Evolutionary conservation across 2,888 invertebrate genomes (phyloP), one percentile per base, ranked within the genome.

Genomic region (Chelonus formosanus): DNA sequence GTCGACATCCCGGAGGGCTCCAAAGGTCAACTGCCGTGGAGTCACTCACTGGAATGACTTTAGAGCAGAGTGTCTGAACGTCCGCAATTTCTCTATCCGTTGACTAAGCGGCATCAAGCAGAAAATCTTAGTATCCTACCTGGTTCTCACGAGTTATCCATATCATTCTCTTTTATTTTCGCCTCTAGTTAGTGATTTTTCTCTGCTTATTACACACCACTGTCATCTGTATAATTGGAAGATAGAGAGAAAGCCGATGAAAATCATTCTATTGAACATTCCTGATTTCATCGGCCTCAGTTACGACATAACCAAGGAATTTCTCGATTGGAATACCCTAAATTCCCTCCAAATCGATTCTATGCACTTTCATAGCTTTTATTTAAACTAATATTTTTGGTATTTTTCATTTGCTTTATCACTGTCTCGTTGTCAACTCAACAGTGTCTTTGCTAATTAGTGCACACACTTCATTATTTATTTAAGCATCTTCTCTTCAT

Each of bases 271-370:
- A 64, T 64, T 48, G 54, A 36, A 53, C 66, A 72, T 72, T 72
- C 72, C 72, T 78, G 79, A 76, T 77, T 65, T 70, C 67, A 64
- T 71, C 66, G 71, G 40, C 58, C 58, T 53, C 72, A 70, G 74
- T 73, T 73, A 70, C 54, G 74, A 75, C 74, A 75, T 78, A 76
- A 74, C 78, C 74, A 63, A 65, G 78, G 81, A 81, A 82, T 82
- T 81, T 78, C 76, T 74, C 79, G 79, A 82, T 82, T 80, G 79
- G 79, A 82, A 82, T 82, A 80, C 77, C 75, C 71, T 70, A 74
- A 74, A 80, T 82, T 78, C 78, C 76, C 70, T 71, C 62, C 48
- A 67, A 70, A 72, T 72, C 64, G 68, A 68, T 69, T 65, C 64
- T 69, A 68, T 52, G 43, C 47, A 36, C 36, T 47, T 50, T 20